A percentile compares a stretch with the other conserved stretches of the same genome.
Evolutionary conservation across 2,113 vertebrate genomes (phyloP).

Genomic region (Pelecanoides urinatrix): DNA sequence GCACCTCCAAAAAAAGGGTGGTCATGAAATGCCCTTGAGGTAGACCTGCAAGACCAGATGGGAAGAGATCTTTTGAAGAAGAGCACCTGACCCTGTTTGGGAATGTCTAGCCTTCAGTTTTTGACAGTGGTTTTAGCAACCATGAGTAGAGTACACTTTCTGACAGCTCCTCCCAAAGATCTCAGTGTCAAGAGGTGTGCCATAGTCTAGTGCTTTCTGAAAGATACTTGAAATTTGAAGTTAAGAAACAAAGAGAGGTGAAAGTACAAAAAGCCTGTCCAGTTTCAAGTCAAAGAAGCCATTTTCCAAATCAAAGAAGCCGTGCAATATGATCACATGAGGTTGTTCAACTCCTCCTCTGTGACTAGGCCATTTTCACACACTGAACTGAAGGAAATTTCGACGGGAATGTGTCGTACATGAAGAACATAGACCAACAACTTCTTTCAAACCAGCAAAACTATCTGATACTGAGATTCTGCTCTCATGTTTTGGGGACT

Average conservation of each 20-base stretch:
- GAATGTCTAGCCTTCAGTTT: background rate
- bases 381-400: background rate
- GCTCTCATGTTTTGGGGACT: background rate
- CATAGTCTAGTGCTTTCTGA: conserved; percentile 51
- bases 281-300: conserved; percentile 60
- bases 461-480: background rate
- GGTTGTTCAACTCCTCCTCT: background rate
- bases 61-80: background rate
- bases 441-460: background rate
- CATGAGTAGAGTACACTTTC: conserved; percentile 65
- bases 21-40: background rate
- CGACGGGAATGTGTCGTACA: background rate
- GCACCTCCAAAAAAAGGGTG: background rate
- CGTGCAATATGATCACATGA: conserved; percentile 13
- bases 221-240: conserved; percentile 76
- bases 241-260: conserved; percentile 74
- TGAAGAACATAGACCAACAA: background rate
- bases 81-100: background rate
- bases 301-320: background rate
- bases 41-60: background rate
- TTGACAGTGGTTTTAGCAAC: background rate
- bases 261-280: conserved; percentile 71
- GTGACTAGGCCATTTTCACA: background rate
- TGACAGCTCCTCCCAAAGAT: conserved; percentile 71
- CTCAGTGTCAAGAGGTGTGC: conserved; percentile 71